Base-by-base conservation (phyloP, 2,113 vertebrate genomes). In the Falcunculus frontatus region DNA sequence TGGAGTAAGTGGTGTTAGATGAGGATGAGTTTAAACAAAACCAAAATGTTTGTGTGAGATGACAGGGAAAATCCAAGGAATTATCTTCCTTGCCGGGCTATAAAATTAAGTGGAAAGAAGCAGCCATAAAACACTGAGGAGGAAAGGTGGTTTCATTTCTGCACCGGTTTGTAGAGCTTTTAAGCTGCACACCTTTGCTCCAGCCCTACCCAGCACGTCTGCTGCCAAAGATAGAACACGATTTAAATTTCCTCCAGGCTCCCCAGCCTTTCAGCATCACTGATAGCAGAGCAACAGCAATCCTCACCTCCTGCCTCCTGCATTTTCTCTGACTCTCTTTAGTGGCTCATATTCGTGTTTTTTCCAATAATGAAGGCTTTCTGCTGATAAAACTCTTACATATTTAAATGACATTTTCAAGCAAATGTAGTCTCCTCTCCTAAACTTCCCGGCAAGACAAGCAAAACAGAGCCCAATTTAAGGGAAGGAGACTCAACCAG, bases 331-430 rank as follows among this genome's bases (percentile, higher is more conserved):
- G 3, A 59, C 62, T 72, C 70, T 89, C 67, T 93, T 88, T 60
- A 92, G 85, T 41, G 75, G 47, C 83, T 96, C 90, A 32, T 46
- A 60, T 59, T 84, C 37, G 25, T 84, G 83, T 70, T 91, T 90
- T 90, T 85, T 52, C 79, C 85, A 90, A 41, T 95, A 77, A 93
- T 68, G 92, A 91, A 86, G 47, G 68, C 87, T 96, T 88, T 88
- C 94, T 94, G 90, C 92, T 92, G 93, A 95, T 88, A 90, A 95
- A 88, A 93, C 87, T 83, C 78, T 73, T 82, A 77, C 82, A 72
- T 78, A 95, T 96, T 95, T 84, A 90, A 96, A 90, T 75, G 64
- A 13, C 10, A 17, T 88, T 90, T 96, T 52, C 76, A 35, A 81
- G 59, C 0, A 8, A 89, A 80, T 72, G 62, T 29, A 83, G 64